Conservation (phyloP, 2,888 invertebrate genomes). For the Cosmopolites sordidus region DNA sequence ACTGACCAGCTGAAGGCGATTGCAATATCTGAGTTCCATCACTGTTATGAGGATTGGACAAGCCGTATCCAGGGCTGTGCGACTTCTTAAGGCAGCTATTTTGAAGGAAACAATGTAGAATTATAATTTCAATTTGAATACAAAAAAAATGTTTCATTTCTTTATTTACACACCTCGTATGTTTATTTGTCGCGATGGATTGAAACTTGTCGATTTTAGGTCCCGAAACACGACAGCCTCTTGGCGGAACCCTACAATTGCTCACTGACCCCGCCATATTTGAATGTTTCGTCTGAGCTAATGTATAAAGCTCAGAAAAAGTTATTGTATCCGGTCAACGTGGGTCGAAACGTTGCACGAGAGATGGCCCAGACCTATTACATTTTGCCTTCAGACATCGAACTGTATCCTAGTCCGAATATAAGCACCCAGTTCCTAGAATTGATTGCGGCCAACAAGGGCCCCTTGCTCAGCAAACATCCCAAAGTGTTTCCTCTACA, state of each 20-base stretch:
- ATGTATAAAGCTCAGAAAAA: slow-evolving; percentile 78
- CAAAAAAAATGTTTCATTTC: too few relatives aligned
- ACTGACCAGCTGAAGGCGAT: too few relatives aligned
- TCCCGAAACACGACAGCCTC: slow-evolving; percentile 62
- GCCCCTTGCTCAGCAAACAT: slow-evolving; percentile 56
- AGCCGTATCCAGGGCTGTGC: too few relatives aligned
- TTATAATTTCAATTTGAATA: too few relatives aligned
- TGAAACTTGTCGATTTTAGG: too few relatives aligned
- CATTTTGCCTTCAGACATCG: slow-evolving; percentile 83
- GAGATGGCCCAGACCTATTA: slow-evolving; percentile 78
- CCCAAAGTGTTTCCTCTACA: slow-evolving; percentile 81
- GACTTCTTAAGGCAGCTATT: too few relatives aligned
- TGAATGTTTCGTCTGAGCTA: slow-evolving; percentile 58
- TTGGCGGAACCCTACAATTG: slow-evolving; percentile 67
- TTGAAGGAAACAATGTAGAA: too few relatives aligned
- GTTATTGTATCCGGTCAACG: slow-evolving; percentile 84
- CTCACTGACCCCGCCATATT: slow-evolving; percentile 64
- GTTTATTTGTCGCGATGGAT: too few relatives aligned
- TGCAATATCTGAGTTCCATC: too few relatives aligned
- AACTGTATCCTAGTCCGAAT: slow-evolving; percentile 83
- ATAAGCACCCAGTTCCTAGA: slow-evolving; percentile 76
- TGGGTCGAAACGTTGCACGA: slow-evolving; percentile 84
- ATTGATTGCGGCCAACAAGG: slow-evolving; percentile 71
- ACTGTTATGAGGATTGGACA: too few relatives aligned
- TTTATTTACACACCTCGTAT: too few relatives aligned